Percentiles rank a stretch among this genome's conserved stretches.
Conservation (phyloP, 2,113 vertebrate species). For the Pelvicachromis taeniatus region DNA sequence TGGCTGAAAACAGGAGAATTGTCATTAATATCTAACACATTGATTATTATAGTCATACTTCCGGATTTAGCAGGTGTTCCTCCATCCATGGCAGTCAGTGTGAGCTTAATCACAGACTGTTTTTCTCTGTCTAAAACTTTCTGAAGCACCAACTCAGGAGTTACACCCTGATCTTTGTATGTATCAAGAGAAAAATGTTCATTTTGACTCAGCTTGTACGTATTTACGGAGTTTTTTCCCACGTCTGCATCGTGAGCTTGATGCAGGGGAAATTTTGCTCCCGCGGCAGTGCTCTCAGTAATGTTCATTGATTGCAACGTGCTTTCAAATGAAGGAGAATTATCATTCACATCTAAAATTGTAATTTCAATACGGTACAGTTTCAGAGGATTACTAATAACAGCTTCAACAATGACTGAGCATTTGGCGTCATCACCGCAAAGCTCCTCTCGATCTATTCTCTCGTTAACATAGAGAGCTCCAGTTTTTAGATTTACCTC, state of each 20-base stretch:
- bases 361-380: conserved; percentile 44
- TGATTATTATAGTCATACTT: conserved; percentile 60
- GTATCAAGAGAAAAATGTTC: conserved; percentile 51
- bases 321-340: conserved; percentile 44
- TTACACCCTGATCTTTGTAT: conserved; percentile 47
- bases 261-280: conserved; percentile 40
- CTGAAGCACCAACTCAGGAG: conserved; percentile 76
- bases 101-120: conserved; percentile 70
- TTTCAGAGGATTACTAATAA: conserved; percentile 54
- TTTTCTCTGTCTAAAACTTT: conserved; percentile 80
- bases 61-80: conserved; percentile 70
- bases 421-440: conserved; percentile 20
- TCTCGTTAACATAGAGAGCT: too few relatives aligned
- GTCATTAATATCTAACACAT: conserved; percentile 77
- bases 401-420: conserved; percentile 35
- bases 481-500: too few relatives aligned
- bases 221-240: conserved; percentile 59
- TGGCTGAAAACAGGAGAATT: conserved; percentile 79
- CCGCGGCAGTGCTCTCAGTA: conserved; percentile 12
- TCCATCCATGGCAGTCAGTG: conserved; percentile 78
- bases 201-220: conserved; percentile 58
- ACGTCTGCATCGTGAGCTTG: conserved; percentile 60
- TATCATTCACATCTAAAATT: conserved; percentile 66
- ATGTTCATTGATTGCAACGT: neutral
- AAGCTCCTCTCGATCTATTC: conserved; percentile 52